These are phyloP conservation scores for Balaenoptera acutorostrata DNA, from an alignment of 2,113 vertebrate genomes.

Conservation along the genomic window DNA sequence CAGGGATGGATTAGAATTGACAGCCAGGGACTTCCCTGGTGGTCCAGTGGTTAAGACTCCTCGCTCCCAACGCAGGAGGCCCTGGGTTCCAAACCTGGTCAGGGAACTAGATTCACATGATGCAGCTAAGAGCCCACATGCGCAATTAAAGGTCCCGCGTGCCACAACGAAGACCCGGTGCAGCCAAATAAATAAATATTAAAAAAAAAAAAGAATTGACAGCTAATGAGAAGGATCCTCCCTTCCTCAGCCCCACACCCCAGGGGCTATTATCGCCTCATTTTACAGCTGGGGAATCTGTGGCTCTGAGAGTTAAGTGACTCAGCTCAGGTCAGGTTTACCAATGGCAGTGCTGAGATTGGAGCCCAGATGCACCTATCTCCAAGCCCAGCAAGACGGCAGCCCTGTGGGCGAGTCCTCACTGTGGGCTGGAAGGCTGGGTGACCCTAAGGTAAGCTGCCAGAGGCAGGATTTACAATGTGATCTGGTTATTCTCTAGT, in stretches of 20 bases:
- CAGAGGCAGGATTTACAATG: background rate
- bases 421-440: background rate
- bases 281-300: background rate
- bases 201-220: no score
- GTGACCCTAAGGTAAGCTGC: background rate
- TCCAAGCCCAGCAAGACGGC: background rate
- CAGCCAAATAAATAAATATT: no score
- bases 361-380: no score
- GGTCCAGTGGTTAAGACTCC: no score
- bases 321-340: background rate
- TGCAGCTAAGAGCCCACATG: no score
- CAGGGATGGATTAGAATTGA: rapidly evolving
- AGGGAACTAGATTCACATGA: no score
- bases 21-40: no score
- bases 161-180: no score
- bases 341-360: background rate
- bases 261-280: background rate
- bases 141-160: no score
- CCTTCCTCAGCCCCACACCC: background rate
- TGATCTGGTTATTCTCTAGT: background rate
- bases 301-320: background rate
- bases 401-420: background rate
- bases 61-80: no score
- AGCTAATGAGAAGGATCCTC: background rate
- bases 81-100: no score